These are phyloP conservation scores for Ptychochromis oligacanthus DNA, from an alignment of 2,113 vertebrate species.

Conservation along the genomic window DNA sequence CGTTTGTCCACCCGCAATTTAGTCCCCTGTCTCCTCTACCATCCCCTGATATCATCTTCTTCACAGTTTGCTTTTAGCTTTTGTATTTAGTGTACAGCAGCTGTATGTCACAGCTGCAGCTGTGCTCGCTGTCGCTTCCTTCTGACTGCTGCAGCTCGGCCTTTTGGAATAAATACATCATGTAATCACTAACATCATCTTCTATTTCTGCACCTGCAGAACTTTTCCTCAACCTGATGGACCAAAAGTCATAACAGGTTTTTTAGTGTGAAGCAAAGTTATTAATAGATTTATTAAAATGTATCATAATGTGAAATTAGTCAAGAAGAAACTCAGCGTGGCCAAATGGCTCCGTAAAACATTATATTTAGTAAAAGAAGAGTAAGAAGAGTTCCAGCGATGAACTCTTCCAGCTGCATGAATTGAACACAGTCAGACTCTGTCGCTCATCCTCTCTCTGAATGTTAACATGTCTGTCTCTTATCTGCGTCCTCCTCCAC, in stretches of 20 bases:
- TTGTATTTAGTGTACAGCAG: neutral
- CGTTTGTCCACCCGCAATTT: no score
- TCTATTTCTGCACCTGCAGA: neutral
- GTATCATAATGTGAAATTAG: no score
- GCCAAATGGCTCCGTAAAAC: neutral
- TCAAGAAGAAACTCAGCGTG: neutral
- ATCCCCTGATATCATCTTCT: neutral
- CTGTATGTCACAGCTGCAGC: neutral
- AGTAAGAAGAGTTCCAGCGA: no score
- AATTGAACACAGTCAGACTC: neutral
- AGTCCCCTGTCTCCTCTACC: no score
- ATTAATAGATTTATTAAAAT: no score
- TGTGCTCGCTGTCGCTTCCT: no score
- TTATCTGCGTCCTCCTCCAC: neutral
- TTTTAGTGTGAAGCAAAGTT: no score
- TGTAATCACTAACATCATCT: neutral
- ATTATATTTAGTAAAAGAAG: neutral
- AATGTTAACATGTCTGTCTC: neutral
- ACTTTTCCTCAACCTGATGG: neutral
- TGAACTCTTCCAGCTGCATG: neutral
- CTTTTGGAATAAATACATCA: no score
- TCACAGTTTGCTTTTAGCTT: neutral
- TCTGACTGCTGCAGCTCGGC: no score
- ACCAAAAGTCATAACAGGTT: no score
- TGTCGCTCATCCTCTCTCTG: neutral